Conservation (phyloP, 2,113 vertebrate genomes). For the Xenopus borealis region DNA sequence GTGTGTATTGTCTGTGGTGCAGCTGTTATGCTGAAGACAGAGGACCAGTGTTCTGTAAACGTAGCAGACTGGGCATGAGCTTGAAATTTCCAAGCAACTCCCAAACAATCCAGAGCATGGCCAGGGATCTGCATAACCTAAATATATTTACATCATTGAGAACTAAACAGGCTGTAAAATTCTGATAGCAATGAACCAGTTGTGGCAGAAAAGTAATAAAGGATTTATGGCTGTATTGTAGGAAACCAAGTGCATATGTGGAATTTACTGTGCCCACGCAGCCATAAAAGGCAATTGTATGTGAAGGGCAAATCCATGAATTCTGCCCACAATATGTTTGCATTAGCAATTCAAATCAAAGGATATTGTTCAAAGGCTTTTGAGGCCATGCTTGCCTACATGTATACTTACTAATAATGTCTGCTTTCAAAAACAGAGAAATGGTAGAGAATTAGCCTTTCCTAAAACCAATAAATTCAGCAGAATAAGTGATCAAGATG, state of each 20-base stretch:
- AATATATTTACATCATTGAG: neutral
- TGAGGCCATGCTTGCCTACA: too few species aligned
- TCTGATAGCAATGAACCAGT: neutral
- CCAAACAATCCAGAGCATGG: too few species aligned
- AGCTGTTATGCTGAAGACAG: too few species aligned
- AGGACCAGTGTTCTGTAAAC: too few species aligned
- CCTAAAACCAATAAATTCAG: too few species aligned
- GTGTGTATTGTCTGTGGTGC: too few species aligned
- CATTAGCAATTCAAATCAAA: neutral
- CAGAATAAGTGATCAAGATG: neutral
- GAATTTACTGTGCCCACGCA: neutral
- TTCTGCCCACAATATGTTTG: neutral
- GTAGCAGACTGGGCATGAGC: too few species aligned
- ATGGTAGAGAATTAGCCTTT: too few species aligned
- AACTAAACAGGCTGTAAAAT: conserved; percentile 13
- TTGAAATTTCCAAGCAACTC: too few species aligned
- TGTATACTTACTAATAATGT: too few species aligned
- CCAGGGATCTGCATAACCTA: neutral
- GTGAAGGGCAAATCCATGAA: neutral
- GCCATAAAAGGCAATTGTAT: conserved; percentile 15
- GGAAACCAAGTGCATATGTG: neutral
- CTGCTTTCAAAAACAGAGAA: too few species aligned
- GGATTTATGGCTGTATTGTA: neutral
- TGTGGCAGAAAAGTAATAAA: conserved; percentile 1
- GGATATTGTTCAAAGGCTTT: neutral